Base-by-base conservation (phyloP, 2,888 invertebrate genomes). In the Neoascia interrupta region DNA sequence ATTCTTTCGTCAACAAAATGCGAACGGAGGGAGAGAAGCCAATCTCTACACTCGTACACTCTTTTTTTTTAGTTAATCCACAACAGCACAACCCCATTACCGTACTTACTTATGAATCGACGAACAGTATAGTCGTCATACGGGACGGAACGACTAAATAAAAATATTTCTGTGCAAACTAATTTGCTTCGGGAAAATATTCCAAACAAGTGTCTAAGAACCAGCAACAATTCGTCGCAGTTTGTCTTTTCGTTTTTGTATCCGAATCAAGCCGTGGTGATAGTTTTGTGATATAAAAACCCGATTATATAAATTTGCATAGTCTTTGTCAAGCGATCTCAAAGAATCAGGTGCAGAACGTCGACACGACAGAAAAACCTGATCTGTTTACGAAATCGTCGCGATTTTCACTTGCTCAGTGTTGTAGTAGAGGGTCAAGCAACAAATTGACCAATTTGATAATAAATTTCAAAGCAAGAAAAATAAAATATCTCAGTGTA, bases 1-100 rank as follows among this genome's bases (percentile, higher is more conserved):
- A 51, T 63, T 75, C 75, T 36, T 56, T 47, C 37, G 37, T 56
- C 56, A 74, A 69, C 61, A 56, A 69, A 63, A 53, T 13, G 39
- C 31, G 31, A 43, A 39, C 45, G 61, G 26, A 68, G 37, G 31
- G 61, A 41, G 56, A 54, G 31, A 39, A 47, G 41, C 10, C 21
- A 56, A 63, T 37, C 54, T 54, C 47, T 47, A 31, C 68, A 49
- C 54, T 54, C 10, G 21, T 54, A 61, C 49, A 61, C 61, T 69
- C 54, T 54, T 61, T 54, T 56, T 19, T 63, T n/a, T 19, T 36
- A 11, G n/a, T 16, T 18, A 41, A 19, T 43, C 54, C 31, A 21
- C 21, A 23, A 16, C 36, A 43, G 11, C 43, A 56, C 69, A 70
- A 56, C 49, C 61, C 75, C 75, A 75, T 63, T 70, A 56, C 63